Evolutionary conservation across 2,888 invertebrate species (phyloP).

Genomic region (Coelinius sp.): DNA sequence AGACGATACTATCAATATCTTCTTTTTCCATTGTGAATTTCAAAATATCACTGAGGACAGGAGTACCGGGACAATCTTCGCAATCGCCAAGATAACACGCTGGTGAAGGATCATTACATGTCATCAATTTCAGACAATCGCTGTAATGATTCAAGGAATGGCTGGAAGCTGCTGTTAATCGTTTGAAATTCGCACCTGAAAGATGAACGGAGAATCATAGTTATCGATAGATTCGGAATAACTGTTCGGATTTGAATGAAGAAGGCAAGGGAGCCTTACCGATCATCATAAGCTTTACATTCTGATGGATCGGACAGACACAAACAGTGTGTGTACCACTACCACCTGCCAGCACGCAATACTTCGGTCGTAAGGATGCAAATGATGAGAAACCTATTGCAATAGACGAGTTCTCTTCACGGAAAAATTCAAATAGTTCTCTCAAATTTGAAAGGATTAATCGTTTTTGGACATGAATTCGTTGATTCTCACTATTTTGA

Average conservation of each 20-base stretch:
- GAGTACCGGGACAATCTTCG: slow-evolving; percentile 25
- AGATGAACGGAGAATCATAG: not conserved
- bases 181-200: not conserved
- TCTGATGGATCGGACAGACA: slow-evolving; percentile 51
- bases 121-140: slow-evolving; percentile 34
- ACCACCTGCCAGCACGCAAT: slow-evolving; percentile 47
- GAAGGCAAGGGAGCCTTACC: slow-evolving; percentile 23
- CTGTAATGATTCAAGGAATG: slow-evolving; percentile 6
- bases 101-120: slow-evolving; percentile 26
- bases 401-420: not conserved
- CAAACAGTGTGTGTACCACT: slow-evolving; percentile 31
- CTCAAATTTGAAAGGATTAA: slow-evolving; percentile 42
- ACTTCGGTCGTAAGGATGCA: slow-evolving; percentile 44
- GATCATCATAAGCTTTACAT: slow-evolving; percentile 49
- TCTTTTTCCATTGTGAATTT: slow-evolving; percentile 21
- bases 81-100: slow-evolving; percentile 36
- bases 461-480: slow-evolving; percentile 39
- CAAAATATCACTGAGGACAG: slow-evolving; percentile 17
- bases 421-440: slow-evolving; percentile 41
- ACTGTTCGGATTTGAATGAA: not conserved
- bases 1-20: slow-evolving; percentile 34
- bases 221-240: not conserved
- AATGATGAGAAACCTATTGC: slow-evolving; percentile 48
- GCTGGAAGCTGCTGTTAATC: not conserved
- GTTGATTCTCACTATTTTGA: slow-evolving; percentile 37